phyloP scores from a whole-genome alignment of 2,888 invertebrate species.

The Phlogophora meticulosa region DNA sequence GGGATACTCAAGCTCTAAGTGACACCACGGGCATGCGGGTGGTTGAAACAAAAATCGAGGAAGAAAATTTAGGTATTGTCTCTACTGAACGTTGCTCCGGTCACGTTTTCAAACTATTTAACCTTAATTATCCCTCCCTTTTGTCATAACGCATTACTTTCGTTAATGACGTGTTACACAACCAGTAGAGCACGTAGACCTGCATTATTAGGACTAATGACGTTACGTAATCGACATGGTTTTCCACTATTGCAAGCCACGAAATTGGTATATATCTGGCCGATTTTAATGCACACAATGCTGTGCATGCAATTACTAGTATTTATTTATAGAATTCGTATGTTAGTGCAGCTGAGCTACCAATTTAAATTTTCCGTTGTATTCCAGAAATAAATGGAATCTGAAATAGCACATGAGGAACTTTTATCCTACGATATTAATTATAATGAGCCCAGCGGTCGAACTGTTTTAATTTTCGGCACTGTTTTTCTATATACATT shows the following conservation, averaged over 20 bases:
- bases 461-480: too few species aligned
- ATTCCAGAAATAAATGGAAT: too few species aligned
- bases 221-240: conserved; percentile 15
- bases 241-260: conserved; percentile 13
- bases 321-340: neutral
- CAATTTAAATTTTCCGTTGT: too few species aligned
- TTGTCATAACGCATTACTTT: conserved; percentile 13
- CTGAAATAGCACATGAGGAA: too few species aligned
- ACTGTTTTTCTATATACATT: too few species aligned
- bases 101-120: conserved; percentile 26
- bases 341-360: neutral
- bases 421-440: too few species aligned
- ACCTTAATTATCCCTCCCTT: conserved; percentile 29
- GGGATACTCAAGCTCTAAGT: too few species aligned
- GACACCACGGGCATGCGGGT: too few species aligned
- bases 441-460: too few species aligned
- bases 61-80: too few species aligned
- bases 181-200: conserved; percentile 15
- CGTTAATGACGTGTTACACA: conserved; percentile 30
- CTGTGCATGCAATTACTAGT: neutral
- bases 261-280: neutral
- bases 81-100: neutral
- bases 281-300: neutral
- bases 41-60: too few species aligned
- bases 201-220: conserved; percentile 18